Evolutionary conservation across 2,888 invertebrate species (phyloP), one percentile per base, ranked within the genome.

Genomic region (Halocaridina rubra): DNA sequence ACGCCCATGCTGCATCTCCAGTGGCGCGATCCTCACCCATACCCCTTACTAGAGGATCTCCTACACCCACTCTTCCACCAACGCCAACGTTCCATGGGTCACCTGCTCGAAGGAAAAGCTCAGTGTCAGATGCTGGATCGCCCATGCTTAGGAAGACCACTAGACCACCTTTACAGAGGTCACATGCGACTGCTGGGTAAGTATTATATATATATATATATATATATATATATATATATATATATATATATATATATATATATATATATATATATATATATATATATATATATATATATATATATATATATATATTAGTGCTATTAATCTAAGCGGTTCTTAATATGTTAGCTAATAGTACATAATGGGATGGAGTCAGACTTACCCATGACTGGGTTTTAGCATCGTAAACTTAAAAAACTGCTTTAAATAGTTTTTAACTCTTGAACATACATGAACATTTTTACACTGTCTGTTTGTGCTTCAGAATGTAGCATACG

Each of bases 121-220:
- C 85, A 57, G 53, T 74, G 69, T 57, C 77, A 16, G 81, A 82
- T 13, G 72, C 76, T 5, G 72, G 72, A 19, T 84, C 87, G 4
- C 85, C 85, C 24, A 39, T 87, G 33, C 77, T 84, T 3, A 74
- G 87, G 64, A 82, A 77, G 72, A 86, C 80, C 29, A 82, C 80
- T 24, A 76, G 87, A 19, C 87, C 87, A 5, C 87, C 87, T 29
- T 81, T 88, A 7, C 85, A 84, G 75, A 78, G 87, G 13, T 86
- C 82, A 24, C 87, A 88, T 46, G 87, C 87, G 27, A 84, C 81
- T 1, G 85, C 80, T 46, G 87, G 86, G 80, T 88, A 75, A 85
- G 79, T 22, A 33, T n/a, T 39, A 39, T 39, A 39, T 39, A 39
- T 39, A 39, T 39, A 39, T 39, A 39, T 39, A 39, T 39, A 39